phyloP scores from a whole-genome alignment of 2,113 vertebrate species.

The Petroica traversi region DNA sequence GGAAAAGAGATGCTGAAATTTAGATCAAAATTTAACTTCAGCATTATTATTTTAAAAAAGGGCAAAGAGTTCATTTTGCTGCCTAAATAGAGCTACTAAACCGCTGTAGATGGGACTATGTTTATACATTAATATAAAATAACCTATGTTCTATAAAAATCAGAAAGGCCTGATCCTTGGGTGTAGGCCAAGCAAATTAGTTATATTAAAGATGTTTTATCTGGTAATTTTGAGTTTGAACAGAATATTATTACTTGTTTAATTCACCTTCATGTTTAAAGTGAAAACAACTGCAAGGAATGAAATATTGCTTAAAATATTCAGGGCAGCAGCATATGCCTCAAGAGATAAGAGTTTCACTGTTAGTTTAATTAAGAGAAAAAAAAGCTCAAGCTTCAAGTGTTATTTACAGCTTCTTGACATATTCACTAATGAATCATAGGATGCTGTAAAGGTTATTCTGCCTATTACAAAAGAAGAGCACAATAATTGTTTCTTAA shows the following conservation, averaged over 20 bases:
- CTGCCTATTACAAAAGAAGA: slow-evolving; percentile 31
- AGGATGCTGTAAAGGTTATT: slow-evolving; percentile 13
- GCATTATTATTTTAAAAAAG: neutral
- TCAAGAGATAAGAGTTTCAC: slow-evolving; percentile 30
- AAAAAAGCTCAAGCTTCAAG: neutral
- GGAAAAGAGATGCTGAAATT: neutral
- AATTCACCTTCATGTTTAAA: slow-evolving; percentile 6
- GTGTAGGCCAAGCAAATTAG: neutral
- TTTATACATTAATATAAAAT: neutral
- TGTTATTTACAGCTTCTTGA: slow-evolving; percentile 40
- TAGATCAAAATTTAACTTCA: neutral
- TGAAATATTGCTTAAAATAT: slow-evolving; percentile 33
- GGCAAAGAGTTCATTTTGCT: neutral
- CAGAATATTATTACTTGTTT: neutral
- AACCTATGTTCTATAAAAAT: neutral
- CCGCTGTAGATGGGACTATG: neutral
- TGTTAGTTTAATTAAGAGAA: slow-evolving; percentile 34
- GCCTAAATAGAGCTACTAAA: neutral
- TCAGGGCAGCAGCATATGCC: neutral
- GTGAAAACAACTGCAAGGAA: slow-evolving; percentile 2
- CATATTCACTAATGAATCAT: slow-evolving; percentile 39
- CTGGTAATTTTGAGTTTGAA: neutral
- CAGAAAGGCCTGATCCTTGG: neutral
- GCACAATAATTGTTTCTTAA: neutral
- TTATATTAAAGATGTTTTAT: neutral